Evolutionary conservation across 2,113 vertebrate genomes (phyloP).

Genomic region (Elanus axillaris): DNA sequence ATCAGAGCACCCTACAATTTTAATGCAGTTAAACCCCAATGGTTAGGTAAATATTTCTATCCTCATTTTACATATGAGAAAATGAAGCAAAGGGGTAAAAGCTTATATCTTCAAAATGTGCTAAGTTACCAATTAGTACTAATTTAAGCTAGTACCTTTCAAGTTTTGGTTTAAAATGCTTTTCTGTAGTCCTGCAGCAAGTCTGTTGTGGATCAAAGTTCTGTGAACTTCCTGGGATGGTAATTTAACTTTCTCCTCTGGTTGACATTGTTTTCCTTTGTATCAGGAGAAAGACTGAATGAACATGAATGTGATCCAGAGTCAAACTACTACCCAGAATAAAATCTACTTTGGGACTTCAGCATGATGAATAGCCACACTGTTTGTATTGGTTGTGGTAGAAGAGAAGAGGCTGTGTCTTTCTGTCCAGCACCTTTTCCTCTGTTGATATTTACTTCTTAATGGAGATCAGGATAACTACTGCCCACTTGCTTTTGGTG

Average conservation of each 20-base stretch:
- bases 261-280: background rate
- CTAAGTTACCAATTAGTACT: background rate
- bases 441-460: background rate
- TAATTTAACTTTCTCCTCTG: background rate
- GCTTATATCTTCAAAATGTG: background rate
- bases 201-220: background rate
- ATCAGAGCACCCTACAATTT: background rate
- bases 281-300: background rate
- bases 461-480: background rate
- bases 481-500: background rate
- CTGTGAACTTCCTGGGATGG: background rate
- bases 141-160: background rate
- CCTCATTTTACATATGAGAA: background rate
- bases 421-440: background rate
- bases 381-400: background rate
- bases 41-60: background rate
- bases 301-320: background rate
- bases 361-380: background rate
- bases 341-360: background rate
- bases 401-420: background rate
- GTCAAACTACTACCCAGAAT: background rate
- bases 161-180: background rate
- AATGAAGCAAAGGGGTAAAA: background rate
- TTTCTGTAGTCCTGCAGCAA: background rate
- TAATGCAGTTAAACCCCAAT: background rate